A percentile compares a stretch with the other conserved stretches of the same genome.
These are phyloP conservation scores for Isaurus tuberculatus DNA, from an alignment of 92 coral and sea anemone species.

Conservation along the genomic window DNA sequence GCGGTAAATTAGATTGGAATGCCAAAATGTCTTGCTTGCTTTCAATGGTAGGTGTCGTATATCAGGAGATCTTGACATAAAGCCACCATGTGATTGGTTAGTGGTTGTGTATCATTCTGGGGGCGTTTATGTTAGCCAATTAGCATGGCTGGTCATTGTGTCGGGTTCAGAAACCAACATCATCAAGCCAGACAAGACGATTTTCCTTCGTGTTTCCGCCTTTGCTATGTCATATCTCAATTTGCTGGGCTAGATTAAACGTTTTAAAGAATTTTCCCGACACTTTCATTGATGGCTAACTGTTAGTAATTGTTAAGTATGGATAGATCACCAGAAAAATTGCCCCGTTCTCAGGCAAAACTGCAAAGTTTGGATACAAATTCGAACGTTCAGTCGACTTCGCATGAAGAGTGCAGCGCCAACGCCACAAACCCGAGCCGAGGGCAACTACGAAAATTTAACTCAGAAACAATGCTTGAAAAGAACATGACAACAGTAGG, in stretches of 20 bases:
- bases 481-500: conserved; percentile 26
- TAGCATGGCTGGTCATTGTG: conserved; percentile 85
- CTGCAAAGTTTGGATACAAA: conserved; percentile 79
- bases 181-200: conserved; percentile 68
- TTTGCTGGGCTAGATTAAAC: conserved; percentile 64
- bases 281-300: conserved; percentile 51
- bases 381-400: conserved; percentile 58
- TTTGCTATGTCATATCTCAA: conserved; percentile 52
- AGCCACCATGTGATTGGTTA: conserved; percentile 80
- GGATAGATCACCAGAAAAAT: conserved; percentile 92
- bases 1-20: conserved; percentile 40
- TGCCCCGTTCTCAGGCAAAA: conserved; percentile 81
- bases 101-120: conserved; percentile 68
- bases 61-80: conserved; percentile 76
- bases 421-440: conserved; percentile 47
- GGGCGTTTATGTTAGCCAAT: conserved; percentile 88
- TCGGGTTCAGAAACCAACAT: conserved; percentile 80
- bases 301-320: conserved; percentile 54
- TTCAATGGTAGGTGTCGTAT: conserved; percentile 76
- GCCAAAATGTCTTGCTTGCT: conserved; percentile 50
- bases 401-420: conserved; percentile 37
- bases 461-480: conserved; percentile 40
- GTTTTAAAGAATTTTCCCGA: conserved; percentile 69
- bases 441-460: conserved; percentile 33
- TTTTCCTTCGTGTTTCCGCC: conserved; percentile 79